Percentiles rank a stretch among this genome's conserved stretches.
These are phyloP conservation scores for Ephialtes manifestator DNA, from an alignment of 2,888 invertebrate genomes.

Conservation along the genomic window DNA sequence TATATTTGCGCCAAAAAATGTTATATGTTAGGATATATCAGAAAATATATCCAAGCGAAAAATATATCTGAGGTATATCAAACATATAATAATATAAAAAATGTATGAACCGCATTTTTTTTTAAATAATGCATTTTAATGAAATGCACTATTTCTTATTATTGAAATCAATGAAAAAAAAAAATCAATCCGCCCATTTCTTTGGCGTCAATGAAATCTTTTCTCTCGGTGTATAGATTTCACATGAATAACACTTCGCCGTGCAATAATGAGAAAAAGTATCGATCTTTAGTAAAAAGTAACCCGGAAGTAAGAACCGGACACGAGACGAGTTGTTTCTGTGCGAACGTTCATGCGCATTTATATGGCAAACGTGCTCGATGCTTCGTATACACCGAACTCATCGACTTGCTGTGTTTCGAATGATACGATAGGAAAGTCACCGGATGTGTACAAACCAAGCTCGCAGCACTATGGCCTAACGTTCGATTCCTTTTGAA, in stretches of 20 bases:
- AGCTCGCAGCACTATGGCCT: conserved; percentile 27
- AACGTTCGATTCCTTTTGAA: conserved; percentile 58
- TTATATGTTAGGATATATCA: too few species aligned
- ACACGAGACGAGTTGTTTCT: conserved; percentile 46
- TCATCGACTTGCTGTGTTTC: conserved; percentile 26
- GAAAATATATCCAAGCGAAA: too few species aligned
- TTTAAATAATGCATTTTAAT: too few species aligned
- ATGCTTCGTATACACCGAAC: not conserved
- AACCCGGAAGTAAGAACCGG: conserved; percentile 70
- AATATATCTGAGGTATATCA: too few species aligned
- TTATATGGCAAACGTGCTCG: conserved; percentile 66
- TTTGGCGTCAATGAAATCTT: too few species aligned
- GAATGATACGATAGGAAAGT: conserved; percentile 65
- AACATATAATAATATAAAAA: too few species aligned
- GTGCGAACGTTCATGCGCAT: conserved; percentile 54
- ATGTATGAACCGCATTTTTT: too few species aligned
- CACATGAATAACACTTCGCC: not conserved
- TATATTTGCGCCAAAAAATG: too few species aligned
- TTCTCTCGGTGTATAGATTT: too few species aligned
- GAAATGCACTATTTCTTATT: too few species aligned
- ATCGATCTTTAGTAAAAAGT: conserved; percentile 50
- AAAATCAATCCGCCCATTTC: too few species aligned
- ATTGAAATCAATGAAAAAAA: too few species aligned
- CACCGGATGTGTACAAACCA: conserved; percentile 63
- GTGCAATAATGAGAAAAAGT: conserved; percentile 11